A percentile compares a stretch with the other conserved stretches of the same genome.
Conservation (phyloP, 2,113 vertebrate genomes). For the Corythornis madagascariensis region DNA sequence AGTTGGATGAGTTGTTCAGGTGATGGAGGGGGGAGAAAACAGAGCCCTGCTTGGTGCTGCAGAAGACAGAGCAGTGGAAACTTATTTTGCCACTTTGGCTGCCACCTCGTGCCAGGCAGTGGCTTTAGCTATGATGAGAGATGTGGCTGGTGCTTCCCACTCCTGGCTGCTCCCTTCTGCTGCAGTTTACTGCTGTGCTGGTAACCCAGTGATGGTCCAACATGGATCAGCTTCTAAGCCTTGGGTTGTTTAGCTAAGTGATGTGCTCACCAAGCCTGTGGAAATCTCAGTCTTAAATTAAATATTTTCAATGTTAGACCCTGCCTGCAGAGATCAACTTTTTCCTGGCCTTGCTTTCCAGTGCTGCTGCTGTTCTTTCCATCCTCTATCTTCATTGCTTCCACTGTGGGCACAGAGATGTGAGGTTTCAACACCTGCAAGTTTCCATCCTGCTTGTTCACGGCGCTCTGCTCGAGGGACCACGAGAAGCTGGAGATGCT, state of each 20-base stretch:
- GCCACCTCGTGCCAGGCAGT: neutral
- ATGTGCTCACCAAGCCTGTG: neutral
- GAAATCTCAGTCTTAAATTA: neutral
- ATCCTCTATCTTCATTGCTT: neutral
- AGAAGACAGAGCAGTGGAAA: neutral
- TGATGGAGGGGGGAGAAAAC: neutral
- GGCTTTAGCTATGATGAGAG: neutral
- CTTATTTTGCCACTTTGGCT: neutral
- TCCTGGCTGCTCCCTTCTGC: neutral
- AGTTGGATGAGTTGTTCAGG: neutral
- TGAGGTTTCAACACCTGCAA: neutral
- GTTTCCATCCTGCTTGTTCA: neutral
- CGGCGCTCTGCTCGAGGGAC: neutral
- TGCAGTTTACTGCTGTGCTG: neutral
- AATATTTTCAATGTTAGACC: neutral
- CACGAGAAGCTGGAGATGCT: neutral
- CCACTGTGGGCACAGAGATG: neutral
- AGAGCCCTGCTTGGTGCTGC: neutral
- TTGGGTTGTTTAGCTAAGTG: neutral
- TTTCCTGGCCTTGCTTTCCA: conserved; percentile 1
- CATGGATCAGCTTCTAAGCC: neutral
- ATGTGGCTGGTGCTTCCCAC: neutral
- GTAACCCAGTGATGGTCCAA: neutral
- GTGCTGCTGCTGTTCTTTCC: conserved; percentile 13
- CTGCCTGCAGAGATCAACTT: neutral